Evolutionary conservation across 2,888 invertebrate genomes (phyloP), one percentile per base, ranked within the genome.

Genomic region (Zygothrica quintamaculata): DNA sequence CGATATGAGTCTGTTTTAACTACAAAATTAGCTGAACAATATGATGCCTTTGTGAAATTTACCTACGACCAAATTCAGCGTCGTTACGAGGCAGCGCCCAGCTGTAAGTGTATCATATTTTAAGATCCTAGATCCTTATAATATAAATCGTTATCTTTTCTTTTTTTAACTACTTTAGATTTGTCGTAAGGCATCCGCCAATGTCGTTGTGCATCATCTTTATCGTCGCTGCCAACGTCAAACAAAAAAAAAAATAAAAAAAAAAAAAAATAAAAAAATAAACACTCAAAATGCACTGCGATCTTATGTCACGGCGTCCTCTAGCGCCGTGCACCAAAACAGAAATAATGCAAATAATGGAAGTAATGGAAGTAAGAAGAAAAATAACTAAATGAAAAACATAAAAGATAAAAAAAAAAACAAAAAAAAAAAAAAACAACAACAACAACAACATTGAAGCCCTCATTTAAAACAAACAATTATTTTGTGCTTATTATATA

Each of bases 31-130:
- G 97, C 98, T 66, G 99, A 99, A 92, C 99, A 99, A 92, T 99
- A 99, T 90, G 99, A 99, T 92, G 97, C 98, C 89, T 99, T 99
- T 92, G 98, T 99, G 70, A 98, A 98, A 92, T 99, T 99, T 92
- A 99, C 99, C 84, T 95, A 97, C 87, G 99, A 99, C 92, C 99
- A 99, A 93, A 96, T 99, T 89, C 96, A 96, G 90, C 95, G 94
- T 92, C 93, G 94, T 88, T 95, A 93, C 77, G 91, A 91, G 88
- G 91, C 91, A 60, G 90, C 91, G 59, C 91, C 91, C 33, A 91
- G 91, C 82, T 91, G 91, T 91, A 84, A 90, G 91, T 86, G 3
- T 5, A 22, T 22, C 18, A 22, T 3, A 22, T 22, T 5, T 5
- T 22, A 3, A 2, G 3, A 22, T 22, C 18, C 5, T 22, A 3